Conservation (phyloP, 2,888 invertebrate species). For the Tholera decimalis region DNA sequence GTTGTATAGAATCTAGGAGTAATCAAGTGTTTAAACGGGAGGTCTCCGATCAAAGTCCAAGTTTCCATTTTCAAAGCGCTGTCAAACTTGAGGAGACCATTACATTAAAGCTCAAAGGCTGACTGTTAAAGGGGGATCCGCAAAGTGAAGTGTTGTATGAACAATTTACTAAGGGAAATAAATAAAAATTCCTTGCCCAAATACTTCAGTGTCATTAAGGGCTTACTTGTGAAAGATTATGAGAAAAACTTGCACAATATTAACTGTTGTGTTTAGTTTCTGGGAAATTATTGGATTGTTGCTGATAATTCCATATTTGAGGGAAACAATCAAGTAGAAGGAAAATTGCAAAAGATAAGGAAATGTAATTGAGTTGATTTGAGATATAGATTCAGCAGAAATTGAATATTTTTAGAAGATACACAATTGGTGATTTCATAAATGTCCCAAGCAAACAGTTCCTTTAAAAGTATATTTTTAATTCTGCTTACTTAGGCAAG, state of each 20-base stretch:
- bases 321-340: background rate
- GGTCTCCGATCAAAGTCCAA: conserved; percentile 21
- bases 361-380: background rate
- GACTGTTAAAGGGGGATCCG: conserved; percentile 8
- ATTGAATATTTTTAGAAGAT: background rate
- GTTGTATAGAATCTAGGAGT: background rate
- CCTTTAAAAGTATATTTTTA: background rate
- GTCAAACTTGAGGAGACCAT: conserved; percentile 14
- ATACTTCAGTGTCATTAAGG: conserved; percentile 5
- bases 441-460: background rate
- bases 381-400: background rate
- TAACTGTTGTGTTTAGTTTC: no score
- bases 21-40: conserved; percentile 9
- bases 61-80: conserved; percentile 51
- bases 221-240: background rate
- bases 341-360: background rate
- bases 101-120: conserved; percentile 25
- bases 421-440: background rate
- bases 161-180: conserved; percentile 11
- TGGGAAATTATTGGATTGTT: background rate
- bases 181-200: background rate
- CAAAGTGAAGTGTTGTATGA: conserved; percentile 1
- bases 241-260: no score
- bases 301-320: background rate
- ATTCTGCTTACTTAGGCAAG: background rate